A percentile compares a stretch with the other conserved stretches of the same genome.
Evolutionary conservation across 2,888 invertebrate species (phyloP).

Genomic region (Phalera bucephala): DNA sequence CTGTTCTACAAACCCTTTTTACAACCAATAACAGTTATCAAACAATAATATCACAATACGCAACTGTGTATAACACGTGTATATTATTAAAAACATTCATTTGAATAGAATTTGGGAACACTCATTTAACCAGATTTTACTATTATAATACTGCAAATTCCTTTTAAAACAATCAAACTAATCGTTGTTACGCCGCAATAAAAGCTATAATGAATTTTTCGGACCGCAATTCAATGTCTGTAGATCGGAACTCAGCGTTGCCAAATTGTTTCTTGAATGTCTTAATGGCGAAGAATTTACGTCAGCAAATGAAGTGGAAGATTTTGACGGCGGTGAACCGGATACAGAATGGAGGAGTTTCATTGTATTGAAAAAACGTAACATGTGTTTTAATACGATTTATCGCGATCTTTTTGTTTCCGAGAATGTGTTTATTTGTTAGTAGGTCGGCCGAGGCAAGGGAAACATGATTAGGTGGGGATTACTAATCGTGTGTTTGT

Average conservation of each 20-base stretch:
- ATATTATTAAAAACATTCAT: slow-evolving; percentile 14
- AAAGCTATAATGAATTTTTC: neutral
- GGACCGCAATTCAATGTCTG: slow-evolving; percentile 9
- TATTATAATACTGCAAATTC: slow-evolving; percentile 7
- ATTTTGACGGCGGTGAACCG: slow-evolving; percentile 36
- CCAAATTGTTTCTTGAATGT: slow-evolving; percentile 54
- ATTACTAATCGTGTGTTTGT: no score
- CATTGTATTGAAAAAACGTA: slow-evolving; percentile 20
- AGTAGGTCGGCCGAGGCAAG: no score
- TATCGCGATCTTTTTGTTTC: no score
- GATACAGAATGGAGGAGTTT: slow-evolving; percentile 30
- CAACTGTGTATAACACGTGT: neutral
- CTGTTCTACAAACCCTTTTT: no score
- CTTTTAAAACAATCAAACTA: no score
- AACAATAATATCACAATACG: slow-evolving; percentile 3
- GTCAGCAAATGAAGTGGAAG: slow-evolving; percentile 45
- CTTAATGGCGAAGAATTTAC: slow-evolving; percentile 44
- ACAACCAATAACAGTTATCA: no score
- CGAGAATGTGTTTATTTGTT: no score
- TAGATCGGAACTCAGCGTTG: slow-evolving; percentile 28
- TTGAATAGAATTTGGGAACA: slow-evolving; percentile 28
- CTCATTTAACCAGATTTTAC: slow-evolving; percentile 29
- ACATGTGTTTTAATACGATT: no score
- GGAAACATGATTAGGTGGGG: no score
- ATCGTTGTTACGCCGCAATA: neutral